Base-by-base conservation (phyloP, 2,797 vertebrate species). In the Dicrostonyx torquatus region DNA sequence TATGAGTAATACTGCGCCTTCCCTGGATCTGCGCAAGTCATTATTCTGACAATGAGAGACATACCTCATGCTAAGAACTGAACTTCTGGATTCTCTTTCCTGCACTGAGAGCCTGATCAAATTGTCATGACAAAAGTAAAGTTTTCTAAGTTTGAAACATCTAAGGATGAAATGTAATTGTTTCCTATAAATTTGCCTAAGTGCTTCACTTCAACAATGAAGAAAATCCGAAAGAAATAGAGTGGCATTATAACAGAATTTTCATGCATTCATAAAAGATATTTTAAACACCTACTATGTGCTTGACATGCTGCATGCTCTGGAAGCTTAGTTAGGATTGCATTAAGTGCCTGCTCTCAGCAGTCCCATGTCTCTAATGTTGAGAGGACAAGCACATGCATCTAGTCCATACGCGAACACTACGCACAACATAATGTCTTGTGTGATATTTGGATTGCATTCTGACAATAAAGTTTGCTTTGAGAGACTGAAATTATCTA, bases 1-100 rank as follows among this genome's bases (percentile, higher is more conserved):
- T 89, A 79, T 92, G 97, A 97, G 75, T 94, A 89, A 96, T 75
- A 79, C 29, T 9, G 3, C 50, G 66, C 48, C 82, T 93, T 37
- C 58, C n/a, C 34, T 95, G 85, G 73, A 94, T 87, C 77, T 90
- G 93, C 20, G 89, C 60, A 84, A 34, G 8, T 75, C 92, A 89
- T 94, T 94, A 95, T 48, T 89, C 80, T 85, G 76, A 87, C 72
- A 77, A 34, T 9, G 64, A 94, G 60, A 93, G 77, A 85, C 84
- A 94, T 24, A 87, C 80, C 85, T 95, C 48, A 70, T 31, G 50
- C 62, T 84, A 77, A 91, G 72, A 85, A 50, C 12, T 34, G 34
- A 84, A 48, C 66, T 93, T 53, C 72, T 40, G 80, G 80, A 84
- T 92, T 58, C 45, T 12, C 53, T 86, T 73, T 90, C 40, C 87